Percentiles rank a stretch among this genome's conserved stretches.
Conservation (phyloP, 2,797 vertebrate genomes). For the Neoniphon sammara region DNA sequence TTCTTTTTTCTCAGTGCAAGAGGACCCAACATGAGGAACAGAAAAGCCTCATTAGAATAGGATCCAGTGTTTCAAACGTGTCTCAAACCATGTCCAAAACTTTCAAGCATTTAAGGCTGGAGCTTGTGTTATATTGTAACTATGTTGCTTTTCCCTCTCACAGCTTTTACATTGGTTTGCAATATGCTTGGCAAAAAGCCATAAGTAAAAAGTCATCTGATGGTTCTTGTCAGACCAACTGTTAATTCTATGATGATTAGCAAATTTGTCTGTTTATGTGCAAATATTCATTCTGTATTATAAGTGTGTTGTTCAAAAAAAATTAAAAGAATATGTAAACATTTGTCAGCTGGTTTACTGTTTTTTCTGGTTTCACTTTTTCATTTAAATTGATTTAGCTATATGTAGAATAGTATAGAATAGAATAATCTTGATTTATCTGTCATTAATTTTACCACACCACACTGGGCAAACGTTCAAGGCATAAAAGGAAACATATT, state of each 20-base stretch:
- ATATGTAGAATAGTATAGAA: too few species aligned
- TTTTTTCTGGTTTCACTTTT: slow-evolving; percentile 3
- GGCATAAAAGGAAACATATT: too few species aligned
- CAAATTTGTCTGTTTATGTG: slow-evolving; percentile 65
- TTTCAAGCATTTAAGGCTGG: slow-evolving; percentile 33
- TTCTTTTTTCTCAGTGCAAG: slow-evolving; percentile 6
- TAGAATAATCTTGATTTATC: not conserved
- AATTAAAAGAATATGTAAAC: slow-evolving; percentile 74
- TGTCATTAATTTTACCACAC: not conserved
- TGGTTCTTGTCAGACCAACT: slow-evolving; percentile 57
- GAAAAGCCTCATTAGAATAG: slow-evolving; percentile 12
- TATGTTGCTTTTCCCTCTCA: slow-evolving; percentile 24
- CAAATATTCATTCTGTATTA: slow-evolving; percentile 74
- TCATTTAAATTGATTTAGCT: not conserved
- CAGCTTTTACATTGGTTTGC: slow-evolving; percentile 44
- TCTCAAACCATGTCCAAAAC: slow-evolving; percentile 23
- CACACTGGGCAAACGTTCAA: not conserved
- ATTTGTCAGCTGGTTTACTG: slow-evolving; percentile 44
- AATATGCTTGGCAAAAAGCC: slow-evolving; percentile 42
- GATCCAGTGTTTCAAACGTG: slow-evolving; percentile 22
- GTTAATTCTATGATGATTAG: slow-evolving; percentile 61
- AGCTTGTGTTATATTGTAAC: slow-evolving; percentile 40
- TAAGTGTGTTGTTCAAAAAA: slow-evolving; percentile 66
- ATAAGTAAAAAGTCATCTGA: slow-evolving; percentile 44
- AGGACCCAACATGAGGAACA: slow-evolving; percentile 6